Base-by-base conservation (phyloP, 2,113 vertebrate species). In the Alouatta palliata region DNA sequence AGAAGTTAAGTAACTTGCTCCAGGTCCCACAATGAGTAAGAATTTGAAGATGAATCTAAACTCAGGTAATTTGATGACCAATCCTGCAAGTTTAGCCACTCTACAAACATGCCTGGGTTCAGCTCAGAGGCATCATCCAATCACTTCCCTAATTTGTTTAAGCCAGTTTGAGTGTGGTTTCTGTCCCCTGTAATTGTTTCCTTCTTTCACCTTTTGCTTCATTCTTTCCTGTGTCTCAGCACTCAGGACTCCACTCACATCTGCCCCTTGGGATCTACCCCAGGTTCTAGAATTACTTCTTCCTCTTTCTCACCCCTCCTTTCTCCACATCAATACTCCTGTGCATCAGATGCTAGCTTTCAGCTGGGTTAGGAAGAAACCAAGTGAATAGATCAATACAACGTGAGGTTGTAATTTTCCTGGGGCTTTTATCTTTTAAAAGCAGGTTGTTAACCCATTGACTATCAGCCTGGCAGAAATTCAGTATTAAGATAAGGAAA, bases 381-480 rank as follows among this genome's bases (percentile, higher is more conserved):
- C 64, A 68, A 77, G 61, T 7, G 52, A 85, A 25, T 80, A 71
- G 93, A 96, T 97, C 96, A 96, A 96, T 97, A 93, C 4, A 35
- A 45, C 90, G 14, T 71, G 84, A 95, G 96, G 64, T 47, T 75
- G 90, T 25, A 23, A 81, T 96, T 95, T 97, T 96, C 91, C 77
- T 87, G 54, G 61, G 61, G 45, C 49, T 87, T 95, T 96, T 94
- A 95, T 75, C 70, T 93, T 89, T 87, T 87, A 80, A 90, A 73
- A 85, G 73, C 9, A 87, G 23, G 35, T 45, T 37, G 13, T 95
- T 94, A 93, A 87, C 93, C 43, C 12, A 0, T n/a, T 80, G 80
- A 90, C 9, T 52, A 5, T 77, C 56, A 83, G 32, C 21, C 81
- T 84, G 37, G 76, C 43, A 61, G 76, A 93, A 77, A 21, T 73